phyloP scores from a whole-genome alignment of 2,888 invertebrate genomes.

The Venusia cambrica region DNA sequence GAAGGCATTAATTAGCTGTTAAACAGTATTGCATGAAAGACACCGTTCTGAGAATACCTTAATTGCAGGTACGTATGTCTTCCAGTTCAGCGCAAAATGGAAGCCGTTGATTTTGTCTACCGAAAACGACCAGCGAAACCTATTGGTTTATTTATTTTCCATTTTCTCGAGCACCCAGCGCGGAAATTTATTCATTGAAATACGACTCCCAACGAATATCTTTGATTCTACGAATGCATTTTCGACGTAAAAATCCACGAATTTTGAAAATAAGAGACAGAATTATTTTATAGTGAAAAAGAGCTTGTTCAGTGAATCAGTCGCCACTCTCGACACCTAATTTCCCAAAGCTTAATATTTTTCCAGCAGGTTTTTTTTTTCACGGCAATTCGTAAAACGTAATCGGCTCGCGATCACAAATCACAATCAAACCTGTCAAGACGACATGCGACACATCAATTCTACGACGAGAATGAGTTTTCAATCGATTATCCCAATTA shows the following conservation, averaged over 20 bases:
- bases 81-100: neutral
- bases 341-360: too few species aligned
- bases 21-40: constrained; percentile 33
- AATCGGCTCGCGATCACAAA: too few species aligned
- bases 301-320: too few species aligned
- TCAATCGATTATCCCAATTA: constrained; percentile 1
- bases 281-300: constrained; percentile 3
- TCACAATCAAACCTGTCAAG: constrained; percentile 1
- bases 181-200: constrained; percentile 32
- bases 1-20: constrained; percentile 45
- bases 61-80: constrained; percentile 3
- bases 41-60: constrained; percentile 15
- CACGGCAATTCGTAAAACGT: too few species aligned
- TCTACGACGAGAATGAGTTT: constrained; percentile 4
- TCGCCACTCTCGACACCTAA: too few species aligned
- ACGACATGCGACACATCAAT: constrained; percentile 7
- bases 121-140: constrained; percentile 12
- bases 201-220: constrained; percentile 22
- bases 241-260: too few species aligned
- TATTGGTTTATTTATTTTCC: constrained; percentile 15
- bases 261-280: constrained; percentile 3
- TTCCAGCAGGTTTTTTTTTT: too few species aligned
- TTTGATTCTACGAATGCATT: constrained; percentile 13
- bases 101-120: constrained; percentile 1
- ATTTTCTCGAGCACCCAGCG: constrained; percentile 2